Base-by-base conservation (phyloP, 2,888 invertebrate genomes). In the Zaprionus obscuricornis region DNA sequence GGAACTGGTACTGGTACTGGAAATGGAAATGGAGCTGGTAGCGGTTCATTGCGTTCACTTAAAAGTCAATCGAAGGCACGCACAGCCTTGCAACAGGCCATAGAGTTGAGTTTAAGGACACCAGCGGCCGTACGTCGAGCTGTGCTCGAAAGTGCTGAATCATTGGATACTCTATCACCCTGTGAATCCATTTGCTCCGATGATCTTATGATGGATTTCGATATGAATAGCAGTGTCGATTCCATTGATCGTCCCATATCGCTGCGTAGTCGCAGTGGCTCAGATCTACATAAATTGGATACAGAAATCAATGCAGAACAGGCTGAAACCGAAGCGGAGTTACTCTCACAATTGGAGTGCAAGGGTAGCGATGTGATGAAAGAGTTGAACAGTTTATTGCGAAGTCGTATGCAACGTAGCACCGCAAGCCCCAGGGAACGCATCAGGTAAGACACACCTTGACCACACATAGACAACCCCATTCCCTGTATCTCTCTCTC, bases 201-300 rank as follows among this genome's bases (percentile, higher is more conserved):
- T 85, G 96, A 96, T 90, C 92, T 96, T 60, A 96, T 96, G 94
- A 93, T 96, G 92, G 96, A 96, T 90, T 96, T 94, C 84, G 96
- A 96, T 73, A 82, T 88, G 20, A 91, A 88, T 55, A 90, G 90
- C 73, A 90, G 90, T 52, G 83, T 90, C 51, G 90, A 90, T 68
- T 90, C 90, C 10, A 90, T 90, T 42, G 90, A 90, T 63, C 87
- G 88, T 73, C 86, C 87, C 11, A 86, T 78, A 26, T 88, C 89
- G n/a, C 81, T 88, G 33, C 87, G 87, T 47, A 90, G 90, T 64
- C 89, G 88, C 60, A 89, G 89, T 63, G 89, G 91, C 73, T 90
- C 91, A 39, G 91, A 91, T 54, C 87, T 92, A 66, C 91, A 92
- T 74, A 92, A 92, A 54, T 84, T 92, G 59, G 92, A 92, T 3